These are phyloP conservation scores for Lasioglossum leucozonium DNA, from an alignment of 2,888 invertebrate genomes.

Conservation along the genomic window DNA sequence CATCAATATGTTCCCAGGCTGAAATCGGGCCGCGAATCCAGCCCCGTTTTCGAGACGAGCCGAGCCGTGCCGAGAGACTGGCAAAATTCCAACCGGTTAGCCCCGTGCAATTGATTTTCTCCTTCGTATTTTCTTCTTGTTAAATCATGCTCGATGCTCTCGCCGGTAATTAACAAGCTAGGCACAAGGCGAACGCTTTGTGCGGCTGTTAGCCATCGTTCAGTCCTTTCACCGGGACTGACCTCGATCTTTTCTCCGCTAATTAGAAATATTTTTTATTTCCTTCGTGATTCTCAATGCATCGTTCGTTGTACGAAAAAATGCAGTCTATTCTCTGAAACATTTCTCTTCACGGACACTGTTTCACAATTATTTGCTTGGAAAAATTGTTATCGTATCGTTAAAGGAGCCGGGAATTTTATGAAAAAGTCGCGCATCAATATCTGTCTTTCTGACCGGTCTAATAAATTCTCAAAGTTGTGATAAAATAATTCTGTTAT, in stretches of 20 bases:
- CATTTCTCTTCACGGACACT: background rate
- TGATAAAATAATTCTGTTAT: background rate
- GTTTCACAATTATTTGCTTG: background rate
- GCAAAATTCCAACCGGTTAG: constrained; percentile 14
- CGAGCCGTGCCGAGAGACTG: background rate
- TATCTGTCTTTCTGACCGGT: background rate
- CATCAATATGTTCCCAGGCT: constrained; percentile 16
- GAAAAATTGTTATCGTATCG: background rate
- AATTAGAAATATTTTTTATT: constrained; percentile 2
- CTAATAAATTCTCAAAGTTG: background rate
- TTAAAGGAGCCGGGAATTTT: background rate
- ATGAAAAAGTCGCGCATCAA: background rate
- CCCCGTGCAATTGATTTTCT: constrained; percentile 10
- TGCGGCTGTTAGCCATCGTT: background rate
- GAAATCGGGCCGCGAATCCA: constrained; percentile 28
- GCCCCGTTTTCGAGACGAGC: background rate
- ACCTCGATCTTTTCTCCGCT: background rate
- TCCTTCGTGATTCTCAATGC: background rate
- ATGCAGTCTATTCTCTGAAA: background rate
- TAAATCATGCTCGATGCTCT: constrained; percentile 9
- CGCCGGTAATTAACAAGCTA: constrained; percentile 1
- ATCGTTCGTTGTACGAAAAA: background rate
- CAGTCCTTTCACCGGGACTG: background rate
- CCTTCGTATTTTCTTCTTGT: constrained; percentile 8
- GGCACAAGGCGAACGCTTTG: background rate